phyloP scores from a whole-genome alignment of 2,888 invertebrate genomes.

The Ametastegia equiseti region DNA sequence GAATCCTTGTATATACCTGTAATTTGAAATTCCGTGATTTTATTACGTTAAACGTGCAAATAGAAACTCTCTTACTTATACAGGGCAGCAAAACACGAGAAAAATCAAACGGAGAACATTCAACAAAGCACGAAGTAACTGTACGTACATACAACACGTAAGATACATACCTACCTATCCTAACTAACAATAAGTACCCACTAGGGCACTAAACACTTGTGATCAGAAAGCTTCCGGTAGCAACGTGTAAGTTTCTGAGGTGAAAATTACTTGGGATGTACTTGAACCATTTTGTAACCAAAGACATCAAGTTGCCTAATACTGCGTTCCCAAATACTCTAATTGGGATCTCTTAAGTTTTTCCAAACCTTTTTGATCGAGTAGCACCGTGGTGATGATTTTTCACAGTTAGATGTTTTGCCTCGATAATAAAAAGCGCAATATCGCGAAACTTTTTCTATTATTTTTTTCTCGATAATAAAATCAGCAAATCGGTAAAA shows the following conservation, averaged over 20 bases:
- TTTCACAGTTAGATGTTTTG: not conserved
- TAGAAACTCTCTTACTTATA: not conserved
- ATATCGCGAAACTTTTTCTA: not conserved
- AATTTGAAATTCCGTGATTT: not conserved
- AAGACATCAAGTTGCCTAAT: not conserved
- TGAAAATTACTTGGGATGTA: too few relatives aligned
- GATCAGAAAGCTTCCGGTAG: too few relatives aligned
- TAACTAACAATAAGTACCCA: too few relatives aligned
- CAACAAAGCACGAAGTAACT: not conserved
- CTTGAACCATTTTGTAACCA: not conserved
- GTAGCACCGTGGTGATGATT: not conserved
- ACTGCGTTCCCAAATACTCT: not conserved
- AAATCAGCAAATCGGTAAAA: not conserved
- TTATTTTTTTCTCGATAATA: not conserved
- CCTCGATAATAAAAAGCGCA: not conserved
- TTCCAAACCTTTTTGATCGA: not conserved
- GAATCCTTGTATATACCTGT: not conserved
- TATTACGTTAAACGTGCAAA: not conserved
- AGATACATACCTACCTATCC: too few relatives aligned
- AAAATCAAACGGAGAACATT: not conserved
- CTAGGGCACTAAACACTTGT: too few relatives aligned
- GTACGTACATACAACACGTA: not conserved
- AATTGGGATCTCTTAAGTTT: not conserved
- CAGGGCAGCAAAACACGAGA: not conserved
- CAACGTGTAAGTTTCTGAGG: too few relatives aligned